Evolutionary conservation across 2,888 invertebrate genomes (phyloP).

Genomic region (Fragum whitleyi): DNA sequence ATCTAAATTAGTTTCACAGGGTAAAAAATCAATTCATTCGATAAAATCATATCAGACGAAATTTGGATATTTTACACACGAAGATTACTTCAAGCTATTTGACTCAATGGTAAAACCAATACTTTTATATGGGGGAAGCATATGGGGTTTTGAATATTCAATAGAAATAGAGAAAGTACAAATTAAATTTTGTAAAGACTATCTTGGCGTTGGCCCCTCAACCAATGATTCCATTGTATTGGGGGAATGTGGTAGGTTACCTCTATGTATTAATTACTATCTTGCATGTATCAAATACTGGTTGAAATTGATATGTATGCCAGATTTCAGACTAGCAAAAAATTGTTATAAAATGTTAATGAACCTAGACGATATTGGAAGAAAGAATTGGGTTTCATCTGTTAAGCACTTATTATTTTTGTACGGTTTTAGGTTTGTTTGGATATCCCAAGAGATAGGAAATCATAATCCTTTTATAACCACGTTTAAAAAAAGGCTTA

Average conservation of each 20-base stretch:
- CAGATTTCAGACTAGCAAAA: not conserved
- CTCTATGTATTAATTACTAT: not conserved
- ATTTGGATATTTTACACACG: constrained; percentile 17
- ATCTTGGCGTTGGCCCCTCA: not conserved
- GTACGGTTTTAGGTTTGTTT: not conserved
- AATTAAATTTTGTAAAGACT: not conserved
- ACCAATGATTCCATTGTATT: not conserved
- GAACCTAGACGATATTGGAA: not conserved
- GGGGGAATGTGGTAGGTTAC: not conserved
- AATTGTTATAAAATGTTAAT: not conserved
- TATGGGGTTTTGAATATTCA: constrained; percentile 21
- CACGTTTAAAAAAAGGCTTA: no score
- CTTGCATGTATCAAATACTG: not conserved
- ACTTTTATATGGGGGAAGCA: constrained; percentile 8
- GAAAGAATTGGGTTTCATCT: not conserved
- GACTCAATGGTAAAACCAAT: constrained; percentile 17
- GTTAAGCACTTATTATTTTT: not conserved
- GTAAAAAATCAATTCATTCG: not conserved
- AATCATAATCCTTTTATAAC: no score
- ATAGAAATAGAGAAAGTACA: constrained; percentile 6
- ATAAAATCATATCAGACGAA: not conserved
- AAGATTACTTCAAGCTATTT: constrained; percentile 26
- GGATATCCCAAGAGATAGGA: not conserved
- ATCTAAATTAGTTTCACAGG: constrained; percentile 9
- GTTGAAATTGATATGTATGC: not conserved